Evolutionary conservation across 2,888 invertebrate species (phyloP), one percentile per base, ranked within the genome.

Genomic region (Dryomyza anilis): DNA sequence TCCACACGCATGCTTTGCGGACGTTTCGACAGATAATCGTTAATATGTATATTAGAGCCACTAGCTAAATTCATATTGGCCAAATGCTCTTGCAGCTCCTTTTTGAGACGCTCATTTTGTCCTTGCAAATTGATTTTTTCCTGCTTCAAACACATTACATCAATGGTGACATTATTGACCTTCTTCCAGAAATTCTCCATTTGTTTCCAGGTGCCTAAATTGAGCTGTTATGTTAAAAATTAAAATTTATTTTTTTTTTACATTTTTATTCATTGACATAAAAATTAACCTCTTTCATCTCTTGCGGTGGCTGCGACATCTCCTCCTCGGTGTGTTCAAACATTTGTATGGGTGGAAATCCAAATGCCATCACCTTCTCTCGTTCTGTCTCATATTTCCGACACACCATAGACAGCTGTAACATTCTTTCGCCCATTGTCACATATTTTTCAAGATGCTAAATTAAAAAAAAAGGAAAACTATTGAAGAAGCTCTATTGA

Each of bases 131-230:
- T 59, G 0, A 68, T 64, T 60, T 82, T 81, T 48, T 82, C 79
- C 56, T 81, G 85, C 67, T 74, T 83, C 64, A 87, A 77, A 8
- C 85, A 85, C 29, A 85, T 83, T 53, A 85, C 85, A 73, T 87
- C 88, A 50, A 87, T 78, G 21, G 85, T 73, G 2, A 86, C 86
- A 67, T 86, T 84, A 76, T 88, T 89, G 63, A 85, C 87, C 12
- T 87, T 85, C 65, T 86, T 83, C 86, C 93, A 88, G 76, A 93
- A 92, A 71, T 89, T 89, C 69, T 90, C 89, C 85, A 93, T 83
- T 77, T 88, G 87, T 14, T 84, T 84, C 74, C 87, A 87, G 56
- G 86, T 84, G 52, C 84, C 86, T 69, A 85, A 85, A 73, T 83
- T 85, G 19, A 83, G 78, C 86, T n/a, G n/a, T n/a, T 87, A n/a